Conservation (phyloP, 1,140 invertebrate species). For the Leptopilina boulardi region DNA sequence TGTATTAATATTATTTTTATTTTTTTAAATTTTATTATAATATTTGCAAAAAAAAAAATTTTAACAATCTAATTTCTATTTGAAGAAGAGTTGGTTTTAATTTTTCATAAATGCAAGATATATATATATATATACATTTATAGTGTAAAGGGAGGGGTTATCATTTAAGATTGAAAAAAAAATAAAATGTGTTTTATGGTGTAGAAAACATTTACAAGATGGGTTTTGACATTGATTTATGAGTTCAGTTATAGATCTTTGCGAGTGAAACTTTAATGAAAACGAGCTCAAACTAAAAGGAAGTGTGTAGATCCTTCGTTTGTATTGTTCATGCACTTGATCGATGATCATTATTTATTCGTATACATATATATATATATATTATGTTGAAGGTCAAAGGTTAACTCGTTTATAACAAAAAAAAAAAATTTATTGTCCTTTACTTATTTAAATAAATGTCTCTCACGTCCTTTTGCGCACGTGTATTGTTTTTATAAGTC, state of each 20-base stretch:
- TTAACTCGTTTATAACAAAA: not conserved
- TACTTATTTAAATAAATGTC: not conserved
- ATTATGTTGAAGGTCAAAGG: not conserved
- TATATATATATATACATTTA: no score
- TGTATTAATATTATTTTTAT: no score
- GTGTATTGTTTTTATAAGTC: no score
- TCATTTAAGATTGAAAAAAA: not conserved
- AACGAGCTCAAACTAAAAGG: not conserved
- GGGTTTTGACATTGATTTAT: not conserved
- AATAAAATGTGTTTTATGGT: not conserved
- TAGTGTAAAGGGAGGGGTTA: not conserved
- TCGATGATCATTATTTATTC: not conserved
- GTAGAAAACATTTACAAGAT: not conserved
- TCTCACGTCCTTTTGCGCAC: no score
- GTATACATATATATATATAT: no score
- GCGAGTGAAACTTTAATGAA: not conserved
- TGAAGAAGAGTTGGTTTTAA: no score
- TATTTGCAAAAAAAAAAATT: no score
- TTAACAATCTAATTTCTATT: no score
- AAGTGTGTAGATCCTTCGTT: conserved; percentile 1
- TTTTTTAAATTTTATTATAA: no score
- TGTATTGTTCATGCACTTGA: not conserved
- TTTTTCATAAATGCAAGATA: no score
- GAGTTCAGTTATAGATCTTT: not conserved
- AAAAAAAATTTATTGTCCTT: not conserved